Evolutionary conservation across 2,797 vertebrate species (phyloP).

Genomic region (Serranus cabrilla): DNA sequence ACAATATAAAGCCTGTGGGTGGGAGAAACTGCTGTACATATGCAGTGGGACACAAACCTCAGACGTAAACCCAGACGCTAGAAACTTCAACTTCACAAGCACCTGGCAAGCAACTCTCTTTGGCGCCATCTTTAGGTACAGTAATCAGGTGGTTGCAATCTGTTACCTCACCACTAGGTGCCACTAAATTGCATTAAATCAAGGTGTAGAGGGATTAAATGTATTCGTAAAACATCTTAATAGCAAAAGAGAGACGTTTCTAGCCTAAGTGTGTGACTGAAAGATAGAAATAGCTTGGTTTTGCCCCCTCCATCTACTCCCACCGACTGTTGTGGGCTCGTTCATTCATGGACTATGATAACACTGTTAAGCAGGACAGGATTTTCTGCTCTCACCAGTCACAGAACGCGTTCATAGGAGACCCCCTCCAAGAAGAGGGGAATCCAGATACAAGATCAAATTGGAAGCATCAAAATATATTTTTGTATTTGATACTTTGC

Average conservation of each 20-base stretch:
- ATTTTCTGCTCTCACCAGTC: constrained; percentile 12
- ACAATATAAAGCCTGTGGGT: too few species aligned
- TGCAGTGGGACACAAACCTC: too few species aligned
- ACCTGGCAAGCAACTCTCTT: too few species aligned
- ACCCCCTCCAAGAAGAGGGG: constrained; percentile 4
- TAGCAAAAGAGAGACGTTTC: background rate
- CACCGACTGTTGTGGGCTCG: constrained; percentile 4
- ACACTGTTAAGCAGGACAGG: constrained; percentile 19
- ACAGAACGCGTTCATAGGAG: constrained; percentile 11
- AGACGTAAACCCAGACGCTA: too few species aligned
- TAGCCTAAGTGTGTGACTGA: background rate
- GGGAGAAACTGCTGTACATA: too few species aligned
- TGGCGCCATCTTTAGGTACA: too few species aligned
- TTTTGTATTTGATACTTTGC: constrained; percentile 39
- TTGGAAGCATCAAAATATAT: constrained; percentile 5
- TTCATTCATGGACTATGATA: constrained; percentile 17
- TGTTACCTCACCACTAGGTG: too few species aligned
- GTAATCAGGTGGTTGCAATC: too few species aligned
- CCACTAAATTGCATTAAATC: background rate
- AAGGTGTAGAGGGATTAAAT: background rate
- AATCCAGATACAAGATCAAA: constrained; percentile 28
- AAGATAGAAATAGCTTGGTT: constrained; percentile 15
- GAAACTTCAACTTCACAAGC: too few species aligned
- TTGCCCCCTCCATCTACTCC: constrained; percentile 14
- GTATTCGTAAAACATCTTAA: background rate